Evolutionary conservation across 2,888 invertebrate species (phyloP).

Genomic region (Pyrgus malvae): DNA sequence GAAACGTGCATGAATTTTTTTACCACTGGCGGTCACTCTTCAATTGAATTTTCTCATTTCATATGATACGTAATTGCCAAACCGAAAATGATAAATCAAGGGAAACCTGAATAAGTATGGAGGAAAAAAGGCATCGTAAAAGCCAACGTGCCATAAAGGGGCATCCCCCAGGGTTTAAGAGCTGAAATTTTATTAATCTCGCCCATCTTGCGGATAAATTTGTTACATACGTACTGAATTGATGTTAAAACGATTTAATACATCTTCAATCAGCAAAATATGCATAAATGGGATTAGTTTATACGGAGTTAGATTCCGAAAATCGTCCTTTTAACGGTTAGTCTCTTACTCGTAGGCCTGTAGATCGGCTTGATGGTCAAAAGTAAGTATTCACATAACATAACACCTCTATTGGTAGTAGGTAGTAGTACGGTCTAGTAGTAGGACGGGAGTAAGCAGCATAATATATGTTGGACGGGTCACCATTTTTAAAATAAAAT

Average conservation of each 20-base stretch:
- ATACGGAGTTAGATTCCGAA: not conserved
- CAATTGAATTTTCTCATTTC: not conserved
- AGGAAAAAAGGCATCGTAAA: constrained; percentile 70
- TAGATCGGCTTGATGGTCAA: no score
- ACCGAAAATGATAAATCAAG: constrained; percentile 66
- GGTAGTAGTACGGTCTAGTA: no score
- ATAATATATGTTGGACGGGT: no score
- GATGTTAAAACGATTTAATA: constrained; percentile 58
- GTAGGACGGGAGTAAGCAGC: no score
- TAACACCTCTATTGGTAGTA: no score
- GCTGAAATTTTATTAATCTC: constrained; percentile 75
- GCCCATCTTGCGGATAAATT: constrained; percentile 55
- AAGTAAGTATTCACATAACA: no score
- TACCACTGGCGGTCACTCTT: no score
- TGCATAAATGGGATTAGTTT: not conserved
- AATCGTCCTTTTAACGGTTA: no score
- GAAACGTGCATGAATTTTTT: no score
- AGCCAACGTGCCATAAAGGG: constrained; percentile 72
- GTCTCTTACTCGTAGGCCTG: no score
- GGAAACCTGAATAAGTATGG: constrained; percentile 71
- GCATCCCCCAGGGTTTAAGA: constrained; percentile 61
- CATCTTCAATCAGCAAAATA: constrained; percentile 35
- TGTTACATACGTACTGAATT: constrained; percentile 63
- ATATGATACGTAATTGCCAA: constrained; percentile 21
- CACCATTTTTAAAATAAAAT: no score